Evolutionary conservation across 2,797 vertebrate species (phyloP).

Genomic region (Acrossocheilus fasciatus): DNA sequence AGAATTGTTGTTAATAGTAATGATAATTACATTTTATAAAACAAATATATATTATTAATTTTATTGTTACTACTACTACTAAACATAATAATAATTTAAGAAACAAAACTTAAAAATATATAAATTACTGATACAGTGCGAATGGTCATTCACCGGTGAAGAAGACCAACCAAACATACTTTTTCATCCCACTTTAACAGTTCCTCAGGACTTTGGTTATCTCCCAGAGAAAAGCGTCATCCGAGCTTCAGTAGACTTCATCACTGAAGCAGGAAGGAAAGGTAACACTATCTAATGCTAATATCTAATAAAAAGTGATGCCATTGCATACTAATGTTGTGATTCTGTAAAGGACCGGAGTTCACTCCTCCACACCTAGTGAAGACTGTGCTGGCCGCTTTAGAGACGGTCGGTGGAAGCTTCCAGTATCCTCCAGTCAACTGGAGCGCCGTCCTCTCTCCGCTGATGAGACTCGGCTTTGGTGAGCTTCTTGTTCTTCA

Average conservation of each 20-base stretch:
- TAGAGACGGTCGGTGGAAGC: constrained; percentile 80
- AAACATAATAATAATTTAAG: neutral
- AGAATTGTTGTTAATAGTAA: neutral
- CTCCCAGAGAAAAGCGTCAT: constrained; percentile 91
- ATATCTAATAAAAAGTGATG: neutral
- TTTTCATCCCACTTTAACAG: constrained; percentile 72
- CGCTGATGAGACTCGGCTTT: constrained; percentile 91
- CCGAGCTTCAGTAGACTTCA: constrained; percentile 82
- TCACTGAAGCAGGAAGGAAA: constrained; percentile 89
- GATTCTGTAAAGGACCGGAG: constrained; percentile 83
- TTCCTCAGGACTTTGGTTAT: constrained; percentile 93
- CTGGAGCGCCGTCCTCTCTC: constrained; percentile 90
- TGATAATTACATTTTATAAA: neutral
- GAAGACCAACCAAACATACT: neutral
- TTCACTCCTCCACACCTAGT: constrained; percentile 75
- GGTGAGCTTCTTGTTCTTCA: constrained; percentile 70
- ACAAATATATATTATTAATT: neutral
- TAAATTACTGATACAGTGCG: neutral
- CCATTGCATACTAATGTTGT: neutral
- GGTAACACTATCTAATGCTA: constrained; percentile 73
- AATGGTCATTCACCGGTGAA: neutral
- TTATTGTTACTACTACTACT: neutral
- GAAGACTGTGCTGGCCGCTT: constrained; percentile 80
- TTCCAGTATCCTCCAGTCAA: constrained; percentile 93
- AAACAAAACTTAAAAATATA: neutral